Conservation (phyloP, 2,888 invertebrate genomes). For the Pollenia amentaria region DNA sequence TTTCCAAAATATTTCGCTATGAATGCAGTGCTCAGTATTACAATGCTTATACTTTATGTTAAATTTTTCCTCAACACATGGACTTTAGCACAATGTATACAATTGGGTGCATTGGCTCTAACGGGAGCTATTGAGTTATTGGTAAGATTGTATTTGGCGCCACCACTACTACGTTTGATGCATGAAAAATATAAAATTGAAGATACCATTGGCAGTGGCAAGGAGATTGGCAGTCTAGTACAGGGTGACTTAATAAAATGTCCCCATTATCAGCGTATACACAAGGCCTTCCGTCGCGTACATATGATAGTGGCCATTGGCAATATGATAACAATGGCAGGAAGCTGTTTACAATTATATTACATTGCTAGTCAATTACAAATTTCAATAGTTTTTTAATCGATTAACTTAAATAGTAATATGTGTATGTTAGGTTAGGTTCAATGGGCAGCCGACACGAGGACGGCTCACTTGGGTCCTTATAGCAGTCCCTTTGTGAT, state of each 20-base stretch:
- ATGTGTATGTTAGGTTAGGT: no score
- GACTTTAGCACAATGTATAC: conserved; percentile 85
- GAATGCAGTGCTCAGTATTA: conserved; percentile 90
- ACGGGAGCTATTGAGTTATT: conserved; percentile 88
- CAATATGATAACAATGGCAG: conserved; percentile 89
- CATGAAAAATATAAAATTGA: conserved; percentile 91
- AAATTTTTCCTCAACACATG: conserved; percentile 86
- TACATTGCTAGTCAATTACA: conserved; percentile 87
- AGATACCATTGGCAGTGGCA: conserved; percentile 90
- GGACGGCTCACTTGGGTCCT: no score
- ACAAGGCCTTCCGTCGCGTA: conserved; percentile 90
- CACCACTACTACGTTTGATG: conserved; percentile 90
- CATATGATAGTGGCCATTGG: conserved; percentile 93
- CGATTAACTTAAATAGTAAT: background rate
- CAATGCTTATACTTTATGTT: conserved; percentile 89
- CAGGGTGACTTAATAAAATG: conserved; percentile 90
- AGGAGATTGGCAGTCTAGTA: conserved; percentile 90
- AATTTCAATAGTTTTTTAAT: conserved; percentile 72
- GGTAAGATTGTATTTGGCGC: conserved; percentile 91
- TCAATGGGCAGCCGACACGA: no score
- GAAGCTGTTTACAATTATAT: conserved; percentile 88
- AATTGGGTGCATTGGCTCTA: conserved; percentile 84
- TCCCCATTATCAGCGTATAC: conserved; percentile 91
- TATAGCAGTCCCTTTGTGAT: no score
- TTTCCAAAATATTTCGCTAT: conserved; percentile 95